phyloP scores from a whole-genome alignment of 92 coral and sea anemone genomes.

The Phenganax subtilis region DNA sequence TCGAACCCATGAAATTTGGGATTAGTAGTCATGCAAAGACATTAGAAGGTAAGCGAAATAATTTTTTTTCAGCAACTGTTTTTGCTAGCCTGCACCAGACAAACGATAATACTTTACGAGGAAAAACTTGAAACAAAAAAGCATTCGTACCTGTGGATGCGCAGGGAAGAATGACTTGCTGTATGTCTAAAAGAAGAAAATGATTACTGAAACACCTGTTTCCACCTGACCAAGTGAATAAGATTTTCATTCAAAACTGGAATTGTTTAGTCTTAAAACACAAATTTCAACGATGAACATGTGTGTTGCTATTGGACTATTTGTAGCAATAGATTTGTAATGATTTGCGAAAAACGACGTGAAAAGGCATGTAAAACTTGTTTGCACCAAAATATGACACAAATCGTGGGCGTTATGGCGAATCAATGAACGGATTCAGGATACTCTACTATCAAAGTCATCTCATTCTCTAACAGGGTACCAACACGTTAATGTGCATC shows the following conservation, averaged over 20 bases:
- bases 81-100: no score
- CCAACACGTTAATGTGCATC: neutral
- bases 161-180: neutral
- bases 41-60: no score
- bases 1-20: no score
- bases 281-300: neutral
- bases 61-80: no score
- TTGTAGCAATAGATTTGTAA: neutral
- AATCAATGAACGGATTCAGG: neutral
- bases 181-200: neutral
- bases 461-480: neutral
- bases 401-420: no score
- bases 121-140: no score
- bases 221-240: neutral
- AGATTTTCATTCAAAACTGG: neutral
- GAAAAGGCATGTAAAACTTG: no score
- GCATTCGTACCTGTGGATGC: no score
- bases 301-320: neutral
- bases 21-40: neutral
- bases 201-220: conserved; percentile 11
- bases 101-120: no score
- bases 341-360: neutral
- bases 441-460: neutral
- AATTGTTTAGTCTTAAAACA: neutral
- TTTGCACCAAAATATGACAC: no score